Percentiles rank a stretch among this genome's conserved stretches.
These are phyloP conservation scores for Ephydatia muelleri DNA, from an alignment of 37 sponge, comb jelly and placozoan genomes.

Conservation along the genomic window DNA sequence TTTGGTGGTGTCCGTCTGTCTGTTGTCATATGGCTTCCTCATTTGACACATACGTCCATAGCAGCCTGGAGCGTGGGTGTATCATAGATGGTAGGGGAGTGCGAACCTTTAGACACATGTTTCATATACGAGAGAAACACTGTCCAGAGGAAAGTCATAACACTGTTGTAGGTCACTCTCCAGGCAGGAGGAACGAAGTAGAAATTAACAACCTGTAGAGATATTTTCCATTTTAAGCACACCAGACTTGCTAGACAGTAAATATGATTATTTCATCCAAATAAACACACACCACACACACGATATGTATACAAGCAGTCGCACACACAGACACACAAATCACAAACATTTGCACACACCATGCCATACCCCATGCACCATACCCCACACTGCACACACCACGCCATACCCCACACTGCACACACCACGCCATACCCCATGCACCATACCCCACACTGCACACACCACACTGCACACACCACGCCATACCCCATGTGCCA, in stretches of 20 bases:
- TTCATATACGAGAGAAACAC: constrained; percentile 86
- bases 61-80: background rate
- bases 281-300: background rate
- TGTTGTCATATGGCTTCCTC: background rate
- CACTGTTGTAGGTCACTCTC: constrained; percentile 70
- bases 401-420: background rate
- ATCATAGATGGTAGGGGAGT: background rate
- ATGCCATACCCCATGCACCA: background rate
- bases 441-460: background rate
- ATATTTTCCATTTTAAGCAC: too few species aligned
- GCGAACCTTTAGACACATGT: constrained; percentile 17
- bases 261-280: background rate
- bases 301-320: constrained; percentile 9
- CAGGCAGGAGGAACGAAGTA: constrained; percentile 54
- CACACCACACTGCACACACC: background rate
- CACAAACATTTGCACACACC: too few species aligned
- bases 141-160: constrained; percentile 65
- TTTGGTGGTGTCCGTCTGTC: background rate
- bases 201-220: constrained; percentile 73
- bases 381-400: background rate
- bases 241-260: too few species aligned
- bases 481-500: background rate
- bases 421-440: too few species aligned
- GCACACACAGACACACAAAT: background rate
- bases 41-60: background rate